Evolutionary conservation across 2,888 invertebrate genomes (phyloP), one percentile per base, ranked within the genome.

Genomic region (Tenthredo amoena): DNA sequence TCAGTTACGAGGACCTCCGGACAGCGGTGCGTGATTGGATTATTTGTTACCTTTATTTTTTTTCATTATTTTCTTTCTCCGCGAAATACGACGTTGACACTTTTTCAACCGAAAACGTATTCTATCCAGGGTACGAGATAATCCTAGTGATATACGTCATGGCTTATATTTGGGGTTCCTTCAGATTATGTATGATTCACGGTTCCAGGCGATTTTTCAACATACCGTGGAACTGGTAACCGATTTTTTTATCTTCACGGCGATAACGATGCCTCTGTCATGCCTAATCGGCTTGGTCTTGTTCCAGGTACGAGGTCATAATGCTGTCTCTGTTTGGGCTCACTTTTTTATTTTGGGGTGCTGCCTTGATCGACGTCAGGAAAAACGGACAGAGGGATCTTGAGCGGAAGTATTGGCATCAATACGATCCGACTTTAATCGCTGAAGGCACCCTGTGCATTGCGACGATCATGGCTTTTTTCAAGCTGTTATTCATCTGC

Each of bases 391-490:
- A 94, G 88, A 90, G 89, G 2, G 93, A 94, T 85, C 90, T 95
- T 90, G 96, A 96, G 89, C 94, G 96, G 85, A 96, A 96, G 92
- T 95, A 95, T 91, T 96, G 96, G 96, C 94, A 95, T 88, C 94
- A 95, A 89, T 93, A 95, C 87, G 96, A 96, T 91, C 96, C 96
- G 0, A 94, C 95, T 10, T 92, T 96, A 83, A 92, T 96, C 31
- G 95, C 95, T 5, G 96, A 96, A 93, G 96, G 96, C 74, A 94
- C 96, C 74, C 96, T 96, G 91, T 95, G 96, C 72, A 91, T 96
- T 15, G 96, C 96, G 6, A 95, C 96, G 18, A 95, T 96, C 87
- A 95, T 96, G 94, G 95, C 96, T 10, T 96, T 95, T 91, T 95
- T 96, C 88, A 95, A 95, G 89, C 92, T 96, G 47, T 93, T 96